Conservation (phyloP, 2,113 vertebrate genomes). For the Protobothrops mucrosquamatus region DNA sequence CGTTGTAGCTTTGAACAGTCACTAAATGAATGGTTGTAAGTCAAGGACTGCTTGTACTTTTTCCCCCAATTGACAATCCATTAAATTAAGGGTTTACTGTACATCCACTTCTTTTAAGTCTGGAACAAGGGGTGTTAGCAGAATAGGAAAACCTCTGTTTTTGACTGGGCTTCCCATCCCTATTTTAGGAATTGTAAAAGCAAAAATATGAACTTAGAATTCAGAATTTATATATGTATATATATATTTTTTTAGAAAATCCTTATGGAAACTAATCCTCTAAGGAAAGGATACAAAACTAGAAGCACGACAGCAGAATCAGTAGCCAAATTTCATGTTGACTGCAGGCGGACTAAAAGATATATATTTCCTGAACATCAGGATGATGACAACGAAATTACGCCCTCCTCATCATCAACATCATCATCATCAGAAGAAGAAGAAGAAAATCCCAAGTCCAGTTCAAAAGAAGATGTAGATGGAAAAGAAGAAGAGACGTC, state of each 20-base stretch:
- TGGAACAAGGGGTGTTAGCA: not conserved
- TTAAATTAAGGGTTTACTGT: not conserved
- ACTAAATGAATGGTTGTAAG: too few species aligned
- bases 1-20: too few species aligned
- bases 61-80: not conserved
- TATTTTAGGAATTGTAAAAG: not conserved
- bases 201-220: not conserved
- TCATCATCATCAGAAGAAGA: not conserved
- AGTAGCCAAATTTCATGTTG: slow-evolving; percentile 63
- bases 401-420: accelerated
- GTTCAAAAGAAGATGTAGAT: slow-evolving; percentile 14
- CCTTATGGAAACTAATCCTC: slow-evolving; percentile 54
- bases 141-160: not conserved
- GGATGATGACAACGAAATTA: slow-evolving; percentile 39
- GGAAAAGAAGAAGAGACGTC: slow-evolving; percentile 5
- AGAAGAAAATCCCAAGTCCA: not conserved
- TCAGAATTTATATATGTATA: not conserved
- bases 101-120: not conserved
- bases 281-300: slow-evolving; percentile 61
- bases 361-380: slow-evolving; percentile 47
- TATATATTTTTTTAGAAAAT: slow-evolving; percentile 41
- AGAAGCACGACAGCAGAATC: slow-evolving; percentile 44
- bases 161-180: not conserved
- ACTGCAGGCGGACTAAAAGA: slow-evolving; percentile 72
- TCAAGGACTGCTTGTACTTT: too few species aligned